A percentile compares a stretch with the other conserved stretches of the same genome.
phyloP scores from a whole-genome alignment of 2,797 vertebrate genomes.

The Muraenolepis orangiensis region DNA sequence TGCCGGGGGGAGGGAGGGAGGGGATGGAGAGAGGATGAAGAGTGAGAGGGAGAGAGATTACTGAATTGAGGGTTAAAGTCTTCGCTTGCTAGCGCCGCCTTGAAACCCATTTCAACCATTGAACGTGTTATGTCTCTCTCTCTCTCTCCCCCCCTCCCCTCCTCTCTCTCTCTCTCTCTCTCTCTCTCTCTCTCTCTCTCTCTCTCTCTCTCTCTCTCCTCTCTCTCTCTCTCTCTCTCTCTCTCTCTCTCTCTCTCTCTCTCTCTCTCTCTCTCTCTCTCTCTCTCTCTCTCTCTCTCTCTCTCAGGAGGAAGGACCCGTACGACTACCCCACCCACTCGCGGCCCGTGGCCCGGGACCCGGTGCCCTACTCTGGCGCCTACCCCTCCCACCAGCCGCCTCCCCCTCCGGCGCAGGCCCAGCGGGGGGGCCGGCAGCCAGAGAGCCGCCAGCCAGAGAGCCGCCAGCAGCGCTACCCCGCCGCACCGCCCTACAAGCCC shows the following conservation, averaged over 20 bases:
- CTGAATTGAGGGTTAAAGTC: slow-evolving; percentile 24
- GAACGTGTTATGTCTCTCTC: slow-evolving; percentile 18
- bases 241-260: slow-evolving; percentile 23
- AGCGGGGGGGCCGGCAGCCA: neutral
- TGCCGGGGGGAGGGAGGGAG: slow-evolving; percentile 55
- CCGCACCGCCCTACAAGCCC: slow-evolving; percentile 69
- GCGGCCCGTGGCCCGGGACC: slow-evolving; percentile 69
- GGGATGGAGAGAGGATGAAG: neutral
- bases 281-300: slow-evolving; percentile 29
- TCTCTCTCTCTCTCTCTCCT: slow-evolving; percentile 28
- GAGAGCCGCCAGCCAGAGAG: neutral
- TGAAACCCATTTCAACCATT: slow-evolving; percentile 45
- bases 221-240: slow-evolving; percentile 3
- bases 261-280: slow-evolving; percentile 8
- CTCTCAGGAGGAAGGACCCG: slow-evolving; percentile 77
- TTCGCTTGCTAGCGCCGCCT: slow-evolving; percentile 25
- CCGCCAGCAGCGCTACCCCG: slow-evolving; percentile 49
- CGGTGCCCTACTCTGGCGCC: slow-evolving; percentile 66
- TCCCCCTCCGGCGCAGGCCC: neutral
- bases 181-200: slow-evolving; percentile 4
- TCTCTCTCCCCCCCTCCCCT: slow-evolving; percentile 13
- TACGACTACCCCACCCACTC: slow-evolving; percentile 76
- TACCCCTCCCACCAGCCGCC: slow-evolving; percentile 21
- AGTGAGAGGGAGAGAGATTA: slow-evolving; percentile 46
- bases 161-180: slow-evolving; percentile 21